These are phyloP conservation scores for Ormyrus pomaceus DNA, from an alignment of 2,888 invertebrate species.

Conservation along the genomic window DNA sequence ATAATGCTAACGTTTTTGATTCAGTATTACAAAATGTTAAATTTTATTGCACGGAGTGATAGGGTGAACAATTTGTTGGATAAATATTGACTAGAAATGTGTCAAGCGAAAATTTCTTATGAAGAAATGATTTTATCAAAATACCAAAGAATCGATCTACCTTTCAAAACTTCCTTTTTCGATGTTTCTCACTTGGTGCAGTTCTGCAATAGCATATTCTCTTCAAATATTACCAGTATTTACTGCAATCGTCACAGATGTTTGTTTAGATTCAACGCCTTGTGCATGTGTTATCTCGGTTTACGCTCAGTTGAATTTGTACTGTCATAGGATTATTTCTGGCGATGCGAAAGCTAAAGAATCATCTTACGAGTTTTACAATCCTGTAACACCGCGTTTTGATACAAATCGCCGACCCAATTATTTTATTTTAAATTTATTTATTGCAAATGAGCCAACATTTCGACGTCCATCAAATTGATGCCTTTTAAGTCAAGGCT, in stretches of 20 bases:
- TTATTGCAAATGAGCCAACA: no score
- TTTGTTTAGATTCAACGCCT: no score
- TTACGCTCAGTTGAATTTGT: constrained; percentile 11
- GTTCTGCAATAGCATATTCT: no score
- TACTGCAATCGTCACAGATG: no score
- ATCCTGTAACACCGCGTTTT: neutral
- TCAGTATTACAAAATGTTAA: constrained; percentile 5
- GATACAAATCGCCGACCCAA: neutral
- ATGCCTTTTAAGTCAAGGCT: neutral
- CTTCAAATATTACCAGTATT: no score
- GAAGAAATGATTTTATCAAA: neutral
- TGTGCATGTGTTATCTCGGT: neutral
- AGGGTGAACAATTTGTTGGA: constrained; percentile 3
- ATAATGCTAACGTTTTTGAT: constrained; percentile 5
- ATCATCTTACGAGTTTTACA: neutral
- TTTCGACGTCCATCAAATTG: no score
- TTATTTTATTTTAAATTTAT: no score
- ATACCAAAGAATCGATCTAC: neutral
- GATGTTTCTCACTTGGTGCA: no score
- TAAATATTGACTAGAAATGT: constrained; percentile 4
- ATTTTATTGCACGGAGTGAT: neutral
- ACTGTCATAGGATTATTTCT: neutral
- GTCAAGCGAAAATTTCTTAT: neutral
- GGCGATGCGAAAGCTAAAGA: no score
- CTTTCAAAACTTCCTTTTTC: neutral